phyloP scores from a whole-genome alignment of 2,797 vertebrate species.

The Synanceia verrucosa region DNA sequence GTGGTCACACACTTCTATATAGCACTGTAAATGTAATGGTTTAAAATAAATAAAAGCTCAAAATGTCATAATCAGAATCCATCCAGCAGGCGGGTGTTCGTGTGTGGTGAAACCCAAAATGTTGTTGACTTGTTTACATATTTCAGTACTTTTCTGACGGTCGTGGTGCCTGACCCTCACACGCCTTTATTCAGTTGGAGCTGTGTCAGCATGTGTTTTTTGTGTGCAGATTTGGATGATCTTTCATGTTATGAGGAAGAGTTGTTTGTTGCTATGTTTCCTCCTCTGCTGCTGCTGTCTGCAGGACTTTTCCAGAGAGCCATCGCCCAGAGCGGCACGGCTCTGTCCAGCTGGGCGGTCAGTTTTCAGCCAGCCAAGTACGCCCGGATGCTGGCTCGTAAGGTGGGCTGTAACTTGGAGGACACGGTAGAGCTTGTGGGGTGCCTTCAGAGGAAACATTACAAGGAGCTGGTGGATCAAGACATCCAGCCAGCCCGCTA shows the following conservation, averaged over 20 bases:
- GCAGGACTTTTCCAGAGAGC: conserved; percentile 98
- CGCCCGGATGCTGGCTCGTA: conserved; percentile 94
- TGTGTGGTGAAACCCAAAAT: not conserved
- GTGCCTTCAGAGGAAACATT: conserved; percentile 97
- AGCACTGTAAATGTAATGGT: too few relatives aligned
- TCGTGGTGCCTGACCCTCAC: too few relatives aligned
- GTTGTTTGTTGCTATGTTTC: not conserved
- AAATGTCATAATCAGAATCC: too few relatives aligned
- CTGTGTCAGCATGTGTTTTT: not conserved
- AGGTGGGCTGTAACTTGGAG: conserved; percentile 97
- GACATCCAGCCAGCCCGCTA: conserved; percentile 98
- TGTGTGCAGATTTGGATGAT: not conserved
- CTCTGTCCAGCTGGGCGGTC: conserved; percentile 98
- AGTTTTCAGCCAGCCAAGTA: conserved; percentile 99
- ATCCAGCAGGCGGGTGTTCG: not conserved
- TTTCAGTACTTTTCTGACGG: too few relatives aligned
- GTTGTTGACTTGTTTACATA: not conserved
- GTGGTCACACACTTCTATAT: too few relatives aligned
- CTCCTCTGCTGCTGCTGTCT: conserved; percentile 2
- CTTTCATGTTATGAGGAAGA: not conserved
- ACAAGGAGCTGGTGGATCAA: conserved; percentile 98
- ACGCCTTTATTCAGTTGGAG: not conserved
- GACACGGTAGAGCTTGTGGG: conserved; percentile 95
- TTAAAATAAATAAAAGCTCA: too few relatives aligned
- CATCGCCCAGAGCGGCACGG: conserved; percentile 98